Evolutionary conservation across 1,140 invertebrate species (phyloP), one percentile per base, ranked within the genome.

Genomic region (Sarcophaga peregrina): DNA sequence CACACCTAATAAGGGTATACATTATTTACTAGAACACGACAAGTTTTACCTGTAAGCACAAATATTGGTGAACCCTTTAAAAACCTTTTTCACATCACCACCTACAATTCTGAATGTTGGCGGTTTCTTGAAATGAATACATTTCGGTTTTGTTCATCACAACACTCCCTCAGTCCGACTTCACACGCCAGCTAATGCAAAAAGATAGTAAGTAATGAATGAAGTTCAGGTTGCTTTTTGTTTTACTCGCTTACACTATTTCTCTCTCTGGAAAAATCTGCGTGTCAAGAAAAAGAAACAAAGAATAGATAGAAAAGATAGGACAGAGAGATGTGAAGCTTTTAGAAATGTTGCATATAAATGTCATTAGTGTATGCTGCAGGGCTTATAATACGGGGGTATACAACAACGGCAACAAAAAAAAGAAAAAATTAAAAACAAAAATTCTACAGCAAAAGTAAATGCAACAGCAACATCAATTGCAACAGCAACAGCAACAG

Each of bases 341-440:
- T 68, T 68, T 68, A 68, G 17, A 68, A 68, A 68, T 68, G 62
- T 68, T 68, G 62, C 62, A 68, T 68, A 68, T 68, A 68, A 68
- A 68, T 68, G 62, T 68, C 62, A 68, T 68, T 68, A 68, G 62
- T 17, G 62, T 68, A 68, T 58, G 20, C 62, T 58, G 17, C 62
- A 68, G 62, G 62, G 62, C n/a, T 20, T 20, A 68, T 9, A 68
- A 68, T 58, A 58, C 54, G 54, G 15, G 54, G 54, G 10, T 15
- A 58, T 58, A 58, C 25, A 37, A 58, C 15, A 58, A 58, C n/a
- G 7, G 11, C n/a, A 58, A n/a, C n/a, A 58, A 58, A 58, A 13
- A n/a, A n/a, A 58, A 58, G 3, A 58, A 58, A 58, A 58, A 58
- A n/a, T 37, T 37, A 37, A 37, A 37, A 37, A 37, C 25, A 37